Base-by-base conservation (phyloP, 1,140 invertebrate species). In the Zaprionus ornatus region DNA sequence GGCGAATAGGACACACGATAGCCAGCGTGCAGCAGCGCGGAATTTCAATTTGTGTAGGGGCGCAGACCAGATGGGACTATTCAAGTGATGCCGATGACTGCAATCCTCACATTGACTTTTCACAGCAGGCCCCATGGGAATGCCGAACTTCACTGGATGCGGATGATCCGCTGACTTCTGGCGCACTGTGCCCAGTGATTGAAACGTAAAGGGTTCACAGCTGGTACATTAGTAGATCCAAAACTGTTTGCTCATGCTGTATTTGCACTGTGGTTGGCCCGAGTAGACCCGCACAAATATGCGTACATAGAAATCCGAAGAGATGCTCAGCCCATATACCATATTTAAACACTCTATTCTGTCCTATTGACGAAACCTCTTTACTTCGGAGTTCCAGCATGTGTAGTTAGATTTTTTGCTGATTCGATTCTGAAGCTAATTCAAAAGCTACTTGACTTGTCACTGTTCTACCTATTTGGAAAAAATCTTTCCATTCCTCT, bases 251-350 rank as follows among this genome's bases (percentile, higher is more conserved):
- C 95, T 97, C 25, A 95, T 96, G 66, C 96, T 96, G 82, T 95
- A 94, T 94, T 99, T 99, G 74, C 97, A 98, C 79, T 96, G 95
- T 13, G 94, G 93, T 74, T 97, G 96, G 55, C 98, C 96, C 0
- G 95, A 95, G 61, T 94, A 95, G 3, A 99, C 93, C 85, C 95
- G 95, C 1, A 99, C 97, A 94, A 99, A 99, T 6, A 99, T 95
- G 76, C 99, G 94, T 25, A 99, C 95, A 93, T 99, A 99, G 93
- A 99, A 99, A 93, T 99, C 99, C 4, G 96, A 97, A 65, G 98
- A 99, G 56, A 99, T 91, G 23, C 97, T 98, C 1, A 99, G 83
- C n/a, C n/a, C n/a, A n/a, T n/a, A n/a, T n/a, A n/a, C n/a, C n/a
- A n/a, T n/a, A n/a, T n/a, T n/a, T n/a, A n/a, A n/a, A n/a, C n/a